Evolutionary conservation across 2,797 vertebrate genomes (phyloP), one percentile per base, ranked within the genome.

Genomic region (Pagetopsis macropterus): DNA sequence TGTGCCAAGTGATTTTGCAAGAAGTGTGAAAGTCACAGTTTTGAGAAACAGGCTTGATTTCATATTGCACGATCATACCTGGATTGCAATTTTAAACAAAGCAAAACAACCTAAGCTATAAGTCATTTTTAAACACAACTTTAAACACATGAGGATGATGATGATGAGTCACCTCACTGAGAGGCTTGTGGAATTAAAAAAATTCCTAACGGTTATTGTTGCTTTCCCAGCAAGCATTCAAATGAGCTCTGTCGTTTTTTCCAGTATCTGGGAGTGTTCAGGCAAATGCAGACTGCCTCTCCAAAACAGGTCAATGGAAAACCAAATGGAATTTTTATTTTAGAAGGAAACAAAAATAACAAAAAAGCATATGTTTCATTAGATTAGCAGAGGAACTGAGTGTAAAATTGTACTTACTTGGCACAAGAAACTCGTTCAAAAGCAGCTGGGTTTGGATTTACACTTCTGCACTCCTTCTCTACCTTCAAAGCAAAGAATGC

Each of bases 401-500:
- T 9, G 0, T n/a, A 37, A 76, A 63, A 17, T 1, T 15, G 6
- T 65, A 96, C 97, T 97, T 90, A 99, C 97, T 95, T 98, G 89
- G 97, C 97, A 78, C 96, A 97, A 71, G 94, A 96, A 70, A 98
- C 94, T 0, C 97, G 92, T n/a, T 97, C 96, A 7, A 96, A 96
- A 65, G 93, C 85, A 3, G 95, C 65, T 0, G 94, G 91, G 13
- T 81, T 72, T 0, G 91, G 92, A 4, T 89, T 83, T 37, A 37
- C 33, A 13, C 52, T 80, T 75, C 90, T 96, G 89, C 96, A 95
- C 85, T 96, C 96, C 23, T 94, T 95, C 72, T 99, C 97, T 61
- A 99, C 94, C 90, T 97, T 98, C 77, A 93, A 92, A 15, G 96
- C 96, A 78, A 99, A 98, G 87, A 96, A 98, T 0, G 86, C 97